Conservation (phyloP, 2,797 vertebrate genomes). For the Linurgus olivaceus region DNA sequence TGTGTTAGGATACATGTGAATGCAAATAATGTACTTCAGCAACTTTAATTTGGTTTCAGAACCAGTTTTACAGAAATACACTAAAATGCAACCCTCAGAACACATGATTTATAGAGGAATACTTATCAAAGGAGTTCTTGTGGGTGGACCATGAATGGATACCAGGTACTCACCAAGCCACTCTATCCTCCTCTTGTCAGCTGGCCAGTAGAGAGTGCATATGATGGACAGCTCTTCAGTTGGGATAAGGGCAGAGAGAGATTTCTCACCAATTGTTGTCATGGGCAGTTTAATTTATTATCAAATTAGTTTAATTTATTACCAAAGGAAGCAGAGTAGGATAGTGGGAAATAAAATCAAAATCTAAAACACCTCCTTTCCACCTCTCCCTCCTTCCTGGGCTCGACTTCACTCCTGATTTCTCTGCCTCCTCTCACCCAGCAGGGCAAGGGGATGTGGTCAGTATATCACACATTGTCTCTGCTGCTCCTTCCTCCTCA, state of each 20-base stretch:
- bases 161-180: background rate
- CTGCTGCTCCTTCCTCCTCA: background rate
- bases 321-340: background rate
- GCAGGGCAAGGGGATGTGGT: background rate
- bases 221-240: accelerated
- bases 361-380: background rate
- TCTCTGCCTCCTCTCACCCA: background rate
- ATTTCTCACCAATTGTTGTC: background rate
- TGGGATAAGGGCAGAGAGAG: background rate
- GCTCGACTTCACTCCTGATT: background rate
- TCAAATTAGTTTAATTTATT: background rate
- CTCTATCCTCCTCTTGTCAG: background rate
- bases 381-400: background rate
- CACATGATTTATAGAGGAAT: background rate
- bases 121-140: background rate
- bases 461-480: background rate
- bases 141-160: background rate
- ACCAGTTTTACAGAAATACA: background rate
- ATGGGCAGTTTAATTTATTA: too few relatives aligned
- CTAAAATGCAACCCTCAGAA: background rate
- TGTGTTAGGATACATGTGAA: background rate
- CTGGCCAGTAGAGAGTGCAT: background rate
- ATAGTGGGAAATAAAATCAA: background rate
- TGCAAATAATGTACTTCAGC: background rate
- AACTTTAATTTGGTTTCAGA: background rate